Conservation (phyloP, 2,797 vertebrate species). For the Microhierax caerulescens region DNA sequence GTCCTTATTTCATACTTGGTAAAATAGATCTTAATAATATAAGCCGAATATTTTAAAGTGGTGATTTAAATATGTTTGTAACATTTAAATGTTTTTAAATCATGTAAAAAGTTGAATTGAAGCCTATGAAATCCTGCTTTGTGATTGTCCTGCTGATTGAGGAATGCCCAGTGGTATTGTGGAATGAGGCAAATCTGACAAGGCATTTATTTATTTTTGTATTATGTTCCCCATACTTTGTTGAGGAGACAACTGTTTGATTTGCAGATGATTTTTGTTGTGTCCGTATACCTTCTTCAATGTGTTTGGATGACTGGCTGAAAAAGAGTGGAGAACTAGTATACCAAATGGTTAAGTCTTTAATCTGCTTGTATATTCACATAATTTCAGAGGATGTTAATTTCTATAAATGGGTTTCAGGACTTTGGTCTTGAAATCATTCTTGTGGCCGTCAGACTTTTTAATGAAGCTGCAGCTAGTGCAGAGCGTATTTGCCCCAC, state of each 20-base stretch:
- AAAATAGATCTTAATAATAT: slow-evolving; percentile 70
- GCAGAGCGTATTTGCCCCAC: background rate
- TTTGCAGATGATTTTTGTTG: slow-evolving; percentile 52
- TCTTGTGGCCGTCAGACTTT: background rate
- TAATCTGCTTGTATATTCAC: slow-evolving; percentile 14
- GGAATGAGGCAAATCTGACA: slow-evolving; percentile 56
- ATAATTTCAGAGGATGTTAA: slow-evolving; percentile 10
- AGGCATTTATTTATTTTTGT: slow-evolving; percentile 56
- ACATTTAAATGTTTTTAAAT: slow-evolving; percentile 74
- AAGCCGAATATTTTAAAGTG: slow-evolving; percentile 65
- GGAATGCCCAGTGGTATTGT: slow-evolving; percentile 69
- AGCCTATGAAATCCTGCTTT: slow-evolving; percentile 72
- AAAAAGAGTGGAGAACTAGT: slow-evolving; percentile 48
- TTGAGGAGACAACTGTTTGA: slow-evolving; percentile 62
- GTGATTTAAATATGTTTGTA: slow-evolving; percentile 77
- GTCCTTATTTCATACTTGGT: slow-evolving; percentile 69
- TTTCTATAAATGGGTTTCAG: slow-evolving; percentile 2
- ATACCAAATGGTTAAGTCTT: slow-evolving; percentile 57
- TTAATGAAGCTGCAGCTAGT: slow-evolving; percentile 13
- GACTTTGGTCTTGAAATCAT: slow-evolving; percentile 5
- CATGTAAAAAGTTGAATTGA: slow-evolving; percentile 67
- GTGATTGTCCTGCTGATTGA: slow-evolving; percentile 76
- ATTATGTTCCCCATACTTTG: slow-evolving; percentile 36
- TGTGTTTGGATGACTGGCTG: slow-evolving; percentile 48
- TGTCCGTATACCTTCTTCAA: slow-evolving; percentile 58